Evolutionary conservation across 2,113 vertebrate genomes (phyloP).

Genomic region (Capricornis sumatraensis): DNA sequence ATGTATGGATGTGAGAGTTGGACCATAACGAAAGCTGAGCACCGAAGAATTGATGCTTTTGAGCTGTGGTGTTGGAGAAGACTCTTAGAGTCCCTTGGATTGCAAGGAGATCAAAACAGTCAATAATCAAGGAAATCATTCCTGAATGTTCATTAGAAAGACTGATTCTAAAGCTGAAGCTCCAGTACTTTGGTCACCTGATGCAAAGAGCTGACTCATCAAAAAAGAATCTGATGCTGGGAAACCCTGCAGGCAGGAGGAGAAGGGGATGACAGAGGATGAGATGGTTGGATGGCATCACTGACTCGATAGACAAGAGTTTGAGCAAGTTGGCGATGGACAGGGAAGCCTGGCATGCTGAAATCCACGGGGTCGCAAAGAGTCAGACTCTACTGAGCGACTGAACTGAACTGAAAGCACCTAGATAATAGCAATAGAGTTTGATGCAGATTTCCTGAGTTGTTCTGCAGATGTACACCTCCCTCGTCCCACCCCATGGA

Average conservation of each 20-base stretch:
- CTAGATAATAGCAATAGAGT: not conserved
- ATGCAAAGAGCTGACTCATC: not conserved
- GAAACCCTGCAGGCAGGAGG: not conserved
- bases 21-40: not conserved
- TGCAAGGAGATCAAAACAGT: not conserved
- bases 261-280: not conserved
- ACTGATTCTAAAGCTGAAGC: not conserved
- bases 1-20: not conserved
- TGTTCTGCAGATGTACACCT: not conserved
- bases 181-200: not conserved
- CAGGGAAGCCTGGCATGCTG: fast-evolving
- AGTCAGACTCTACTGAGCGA: not conserved
- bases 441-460: not conserved
- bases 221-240: not conserved
- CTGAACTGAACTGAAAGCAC: not conserved
- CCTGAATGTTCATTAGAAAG: not conserved
- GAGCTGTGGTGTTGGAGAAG: not conserved
- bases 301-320: not conserved
- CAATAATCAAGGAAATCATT: not conserved
- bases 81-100: not conserved
- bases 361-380: not conserved
- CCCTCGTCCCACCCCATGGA: not conserved
- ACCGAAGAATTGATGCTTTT: not conserved
- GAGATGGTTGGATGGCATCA: not conserved
- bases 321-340: not conserved